Evolutionary conservation across 1,140 invertebrate species (phyloP).

Genomic region (Semibalanus balanoides): DNA sequence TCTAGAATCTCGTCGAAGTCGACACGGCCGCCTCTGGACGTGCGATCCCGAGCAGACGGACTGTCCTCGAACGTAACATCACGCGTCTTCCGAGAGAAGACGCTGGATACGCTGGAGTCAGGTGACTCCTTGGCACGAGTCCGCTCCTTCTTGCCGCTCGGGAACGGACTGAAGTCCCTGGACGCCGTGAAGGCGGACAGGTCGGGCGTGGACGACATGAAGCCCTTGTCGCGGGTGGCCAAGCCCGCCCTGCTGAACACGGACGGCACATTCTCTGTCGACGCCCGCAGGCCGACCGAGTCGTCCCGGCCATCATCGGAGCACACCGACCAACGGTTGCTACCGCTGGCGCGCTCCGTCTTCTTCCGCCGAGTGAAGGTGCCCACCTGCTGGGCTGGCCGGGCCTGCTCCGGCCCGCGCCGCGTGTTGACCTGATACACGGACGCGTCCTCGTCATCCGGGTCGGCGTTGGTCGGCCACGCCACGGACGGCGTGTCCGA

Average conservation of each 20-base stretch:
- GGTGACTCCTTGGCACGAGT: no score
- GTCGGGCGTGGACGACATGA: background rate
- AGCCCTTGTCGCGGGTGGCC: background rate
- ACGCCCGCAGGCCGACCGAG: background rate
- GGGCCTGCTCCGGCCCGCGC: background rate
- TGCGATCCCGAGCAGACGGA: background rate
- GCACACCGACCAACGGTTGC: background rate
- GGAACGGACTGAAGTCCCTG: background rate
- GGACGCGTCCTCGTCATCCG: background rate
- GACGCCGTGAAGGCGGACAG: background rate
- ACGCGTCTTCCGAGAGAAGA: background rate
- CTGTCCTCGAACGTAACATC: background rate
- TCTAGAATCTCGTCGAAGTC: background rate
- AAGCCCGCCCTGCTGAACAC: background rate
- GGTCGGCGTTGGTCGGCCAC: background rate
- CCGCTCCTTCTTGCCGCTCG: background rate
- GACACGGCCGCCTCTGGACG: no score
- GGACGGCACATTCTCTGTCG: background rate
- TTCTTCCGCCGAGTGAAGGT: background rate
- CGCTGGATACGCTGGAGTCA: no score
- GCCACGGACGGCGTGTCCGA: background rate
- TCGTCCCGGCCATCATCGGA: background rate
- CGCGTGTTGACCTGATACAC: background rate
- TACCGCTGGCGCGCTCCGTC: background rate
- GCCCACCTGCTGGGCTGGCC: no score